A percentile compares a stretch with the other conserved stretches of the same genome.
phyloP scores from a whole-genome alignment of 2,797 vertebrate genomes.

The Lemur catta region DNA sequence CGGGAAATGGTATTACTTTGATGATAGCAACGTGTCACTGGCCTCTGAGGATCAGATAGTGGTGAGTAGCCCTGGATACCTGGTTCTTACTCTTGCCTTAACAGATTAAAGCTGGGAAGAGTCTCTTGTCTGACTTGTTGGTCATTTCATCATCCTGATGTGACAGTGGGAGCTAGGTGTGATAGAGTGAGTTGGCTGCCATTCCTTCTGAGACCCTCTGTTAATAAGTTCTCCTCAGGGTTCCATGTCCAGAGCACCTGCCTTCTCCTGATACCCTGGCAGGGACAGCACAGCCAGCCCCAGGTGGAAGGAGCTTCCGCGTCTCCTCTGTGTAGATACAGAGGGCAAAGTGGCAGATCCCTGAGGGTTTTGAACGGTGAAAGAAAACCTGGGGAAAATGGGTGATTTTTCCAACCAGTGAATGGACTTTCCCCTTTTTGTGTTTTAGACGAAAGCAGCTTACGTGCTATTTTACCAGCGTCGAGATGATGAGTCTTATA shows the following conservation, averaged over 20 bases:
- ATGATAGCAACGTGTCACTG: conserved; percentile 94
- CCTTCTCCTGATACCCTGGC: neutral
- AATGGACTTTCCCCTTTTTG: conserved; percentile 20
- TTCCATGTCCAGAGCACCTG: neutral
- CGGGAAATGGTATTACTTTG: conserved; percentile 96
- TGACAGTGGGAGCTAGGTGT: neutral
- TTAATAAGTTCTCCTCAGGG: neutral
- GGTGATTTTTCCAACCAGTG: neutral
- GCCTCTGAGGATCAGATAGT: conserved; percentile 97
- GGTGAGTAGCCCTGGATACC: conserved; percentile 85
- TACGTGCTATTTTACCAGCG: conserved; percentile 96
- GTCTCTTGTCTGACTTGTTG: neutral
- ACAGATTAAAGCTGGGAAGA: neutral
- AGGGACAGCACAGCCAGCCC: neutral
- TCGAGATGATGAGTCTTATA: conserved; percentile 64
- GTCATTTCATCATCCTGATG: neutral
- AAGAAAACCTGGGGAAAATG: neutral
- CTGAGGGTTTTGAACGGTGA: neutral
- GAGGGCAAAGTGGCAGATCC: neutral
- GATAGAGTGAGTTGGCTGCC: neutral
- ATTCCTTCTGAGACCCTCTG: neutral
- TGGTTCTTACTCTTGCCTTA: neutral
- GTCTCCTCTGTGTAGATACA: neutral
- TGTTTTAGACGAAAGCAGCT: conserved; percentile 93
- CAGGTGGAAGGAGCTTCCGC: no score